Evolutionary conservation across 2,113 vertebrate species (phyloP), one percentile per base, ranked within the genome.

Genomic region (Cebus imitator): DNA sequence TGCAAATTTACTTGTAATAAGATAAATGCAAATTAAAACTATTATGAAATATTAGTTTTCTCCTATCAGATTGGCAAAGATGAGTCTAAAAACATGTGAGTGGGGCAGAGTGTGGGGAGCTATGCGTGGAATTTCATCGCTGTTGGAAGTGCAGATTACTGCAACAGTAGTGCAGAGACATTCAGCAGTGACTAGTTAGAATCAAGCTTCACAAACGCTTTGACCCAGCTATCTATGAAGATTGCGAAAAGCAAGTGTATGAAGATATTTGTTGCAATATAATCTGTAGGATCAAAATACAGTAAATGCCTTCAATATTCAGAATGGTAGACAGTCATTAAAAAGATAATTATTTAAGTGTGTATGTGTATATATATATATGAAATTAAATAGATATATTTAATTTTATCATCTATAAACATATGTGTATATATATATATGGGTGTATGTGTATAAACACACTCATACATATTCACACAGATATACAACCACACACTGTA

Each of bases 161-260:
- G n/a, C 13, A 5, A 0, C 23, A 35, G 5, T 4, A 3, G 0
- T 2, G 40, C 35, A 25, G 4, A 66, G 32, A 6, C 9, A 27
- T 2, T 1, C 1, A 3, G 21, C 27, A 52, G 23, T 12, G 10
- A 55, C 2, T 27, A 16, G 0, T 16, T 4, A 23, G 64, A 12
- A 30, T 21, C 1, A 57, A 37, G 18, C 5, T 3, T 9, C 68
- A 8, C 6, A 7, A 4, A 25, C 2, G 0, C 72, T 57, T 30
- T 16, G 66, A 27, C 57, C 1, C 4, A 5, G 37, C 0, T 30
- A 27, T 23, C 70, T 18, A 27, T 3, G 64, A 73, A 52, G 7
- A 27, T 17, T 50, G 1, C 8, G 11, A 14, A 20, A 16, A 73
- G n/a, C 8, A 3, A 43, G 1, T 25, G 10, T 64, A 9, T 14